Base-by-base conservation (phyloP, 2,113 vertebrate genomes). In the Heterocephalus glaber region DNA sequence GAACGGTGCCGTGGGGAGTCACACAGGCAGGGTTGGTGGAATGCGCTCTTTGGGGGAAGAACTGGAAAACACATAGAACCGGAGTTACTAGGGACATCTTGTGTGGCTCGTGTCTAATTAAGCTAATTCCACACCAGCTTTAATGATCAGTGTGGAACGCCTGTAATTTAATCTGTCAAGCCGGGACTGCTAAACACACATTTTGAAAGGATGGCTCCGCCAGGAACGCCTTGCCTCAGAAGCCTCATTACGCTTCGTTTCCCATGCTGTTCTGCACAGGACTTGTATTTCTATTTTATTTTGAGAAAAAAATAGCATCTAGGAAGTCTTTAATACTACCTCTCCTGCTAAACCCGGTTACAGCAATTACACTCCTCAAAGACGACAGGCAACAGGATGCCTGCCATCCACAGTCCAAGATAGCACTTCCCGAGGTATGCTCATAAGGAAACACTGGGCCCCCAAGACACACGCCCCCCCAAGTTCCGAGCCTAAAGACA, bases 11-110 rank as follows among this genome's bases (percentile, higher is more conserved):
- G 0, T 99, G 99, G 0, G 99, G 99, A 13, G 99, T 99, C 99
- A 99, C 98, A 61, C 99, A 99, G 98, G 99, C 99, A 0, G 99
- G 98, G 30, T 99, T 98, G 86, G 99, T 54, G 8, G 99, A 98
- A 82, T 98, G 98, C 0, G 98, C 98, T 97, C 99, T 98, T 98
- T 99, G 99, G 0, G 99, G 99, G 98, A 99, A 98, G 96, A 99
- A 99, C 99, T 99, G 98, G 88, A 98, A 97, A 79, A 98, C 11
- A 96, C 96, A 98, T 58, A 76, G 66, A 60, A 26, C 3, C 44
- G 0, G 54, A 17, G 61, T 96, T 72, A 96, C 11, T 10, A 2
- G 35, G 90, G 72, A 24, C 41, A 2, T 41, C 72, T 24, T 1
- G 44, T 19, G 24, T 19, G 82, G 89, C 30, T 58, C 7, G 41